Evolutionary conservation across 1,140 invertebrate genomes (phyloP), one percentile per base, ranked within the genome.

Genomic region (Ptiloglossa arizonensis): DNA sequence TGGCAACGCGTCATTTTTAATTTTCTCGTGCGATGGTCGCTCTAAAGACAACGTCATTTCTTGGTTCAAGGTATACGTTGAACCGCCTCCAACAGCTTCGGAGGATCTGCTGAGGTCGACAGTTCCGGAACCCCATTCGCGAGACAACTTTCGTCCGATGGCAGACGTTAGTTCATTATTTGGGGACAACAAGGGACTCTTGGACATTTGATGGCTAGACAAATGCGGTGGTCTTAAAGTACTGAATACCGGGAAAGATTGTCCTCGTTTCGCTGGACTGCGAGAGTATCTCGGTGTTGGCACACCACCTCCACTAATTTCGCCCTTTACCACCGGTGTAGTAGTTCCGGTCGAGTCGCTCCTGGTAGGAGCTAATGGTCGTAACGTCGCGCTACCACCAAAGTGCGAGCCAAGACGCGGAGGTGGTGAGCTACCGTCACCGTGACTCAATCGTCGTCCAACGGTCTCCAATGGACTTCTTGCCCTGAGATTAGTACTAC

Each of bases 171-270:
- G 69, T 19, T 93, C 91, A 69, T 86, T 91, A 64, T 89, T 93
- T 0, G 92, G 92, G 8, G 91, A 92, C 24, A 92, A 79, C 19
- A 91, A 67, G 0, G 91, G 91, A 70, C 91, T 91, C 66, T 85
- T 92, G 4, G 90, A 89, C 1, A 80, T 73, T 64, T 90, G 87
- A 17, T 88, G 71, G 35, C 66, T 74, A 0, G 85, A 67, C 17
- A 86, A 84, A 29, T 90, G 85, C 0, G 89, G 90, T 17, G 89
- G 87, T 63, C 88, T 86, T 24, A 92, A 59, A 0, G 91, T 93
- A 1, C 91, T 89, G 60, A 92, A 93, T 0, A 90, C 91, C 1
- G 92, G 92, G 66, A 92, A 93, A 0, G 92, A 93, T 54, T 92
- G 92, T 1, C 92, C 92, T 0, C 92, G 85, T 69, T 92, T 93